These are phyloP conservation scores for Drosophila nannoptera DNA, from an alignment of 1,140 invertebrate genomes.

Conservation along the genomic window DNA sequence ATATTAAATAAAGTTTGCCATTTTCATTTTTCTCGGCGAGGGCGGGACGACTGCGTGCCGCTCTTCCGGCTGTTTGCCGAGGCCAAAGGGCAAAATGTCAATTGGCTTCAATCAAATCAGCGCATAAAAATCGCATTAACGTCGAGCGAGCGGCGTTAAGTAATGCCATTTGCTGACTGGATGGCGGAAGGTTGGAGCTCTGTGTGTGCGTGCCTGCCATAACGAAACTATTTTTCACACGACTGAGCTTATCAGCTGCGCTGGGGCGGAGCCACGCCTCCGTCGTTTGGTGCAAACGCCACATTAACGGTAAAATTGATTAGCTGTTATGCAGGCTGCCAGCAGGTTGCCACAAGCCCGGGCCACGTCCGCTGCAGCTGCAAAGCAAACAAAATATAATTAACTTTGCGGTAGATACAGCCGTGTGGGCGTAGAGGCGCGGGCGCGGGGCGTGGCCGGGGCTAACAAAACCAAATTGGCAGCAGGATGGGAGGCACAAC, in stretches of 20 bases:
- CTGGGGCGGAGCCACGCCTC: not conserved
- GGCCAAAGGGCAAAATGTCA: slow-evolving; percentile 52
- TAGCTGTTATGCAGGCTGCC: slow-evolving; percentile 45
- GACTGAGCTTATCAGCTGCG: slow-evolving; percentile 33
- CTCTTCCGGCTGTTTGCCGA: slow-evolving; percentile 1
- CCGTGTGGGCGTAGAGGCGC: not conserved
- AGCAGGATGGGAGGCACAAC: slow-evolving; percentile 40
- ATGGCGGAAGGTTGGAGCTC: slow-evolving; percentile 1
- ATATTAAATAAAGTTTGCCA: slow-evolving; percentile 1
- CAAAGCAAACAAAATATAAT: slow-evolving; percentile 65
- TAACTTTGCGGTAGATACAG: slow-evolving; percentile 37
- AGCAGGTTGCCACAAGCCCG: slow-evolving; percentile 24
- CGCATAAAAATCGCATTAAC: slow-evolving; percentile 68
- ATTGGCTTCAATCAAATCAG: slow-evolving; percentile 68
- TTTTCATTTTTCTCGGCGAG: not conserved
- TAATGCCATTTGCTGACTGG: slow-evolving; percentile 25
- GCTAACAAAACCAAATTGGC: slow-evolving; percentile 49
- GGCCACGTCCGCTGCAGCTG: not conserved
- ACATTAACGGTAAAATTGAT: slow-evolving; percentile 65
- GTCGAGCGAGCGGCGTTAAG: slow-evolving; percentile 35
- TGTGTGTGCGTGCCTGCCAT: slow-evolving; percentile 47
- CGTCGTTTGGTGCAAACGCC: slow-evolving; percentile 36
- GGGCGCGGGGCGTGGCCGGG: not conserved
- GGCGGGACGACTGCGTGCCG: not conserved
- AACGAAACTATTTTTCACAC: slow-evolving; percentile 62